These are phyloP conservation scores for Eulemur mongoz DNA, from an alignment of 2,797 vertebrate genomes.

Conservation along the genomic window DNA sequence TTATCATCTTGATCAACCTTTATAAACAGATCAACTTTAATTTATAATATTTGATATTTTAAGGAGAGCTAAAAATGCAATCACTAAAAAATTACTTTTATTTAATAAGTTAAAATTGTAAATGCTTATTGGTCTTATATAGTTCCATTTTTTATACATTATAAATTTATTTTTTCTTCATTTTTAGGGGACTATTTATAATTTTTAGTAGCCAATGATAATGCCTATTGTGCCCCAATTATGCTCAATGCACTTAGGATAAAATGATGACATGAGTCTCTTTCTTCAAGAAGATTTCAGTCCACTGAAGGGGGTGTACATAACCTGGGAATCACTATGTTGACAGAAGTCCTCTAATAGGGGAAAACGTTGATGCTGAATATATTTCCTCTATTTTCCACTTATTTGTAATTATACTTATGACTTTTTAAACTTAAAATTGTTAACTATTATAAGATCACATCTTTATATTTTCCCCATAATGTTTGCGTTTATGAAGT, in stretches of 20 bases:
- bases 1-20: not conserved
- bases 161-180: not conserved
- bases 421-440: not conserved
- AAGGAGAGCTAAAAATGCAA: not conserved
- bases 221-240: not conserved
- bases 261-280: not conserved
- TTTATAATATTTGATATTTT: not conserved
- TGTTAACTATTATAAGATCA: not conserved
- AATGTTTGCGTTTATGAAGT: not conserved
- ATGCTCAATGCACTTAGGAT: not conserved
- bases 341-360: not conserved
- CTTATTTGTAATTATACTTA: not conserved
- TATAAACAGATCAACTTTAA: not conserved
- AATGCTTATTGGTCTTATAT: not conserved
- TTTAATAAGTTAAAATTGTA: slow-evolving; percentile 26
- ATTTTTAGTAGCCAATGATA: not conserved
- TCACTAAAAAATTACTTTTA: not conserved
- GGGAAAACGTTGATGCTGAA: not conserved
- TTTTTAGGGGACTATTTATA: not conserved
- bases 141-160: not conserved
- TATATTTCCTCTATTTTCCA: not conserved
- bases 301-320: not conserved
- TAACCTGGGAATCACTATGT: not conserved
- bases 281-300: not conserved
- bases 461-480: not conserved